phyloP scores from a whole-genome alignment of 2,888 invertebrate species.

The Eudasyphora cyanicolor region DNA sequence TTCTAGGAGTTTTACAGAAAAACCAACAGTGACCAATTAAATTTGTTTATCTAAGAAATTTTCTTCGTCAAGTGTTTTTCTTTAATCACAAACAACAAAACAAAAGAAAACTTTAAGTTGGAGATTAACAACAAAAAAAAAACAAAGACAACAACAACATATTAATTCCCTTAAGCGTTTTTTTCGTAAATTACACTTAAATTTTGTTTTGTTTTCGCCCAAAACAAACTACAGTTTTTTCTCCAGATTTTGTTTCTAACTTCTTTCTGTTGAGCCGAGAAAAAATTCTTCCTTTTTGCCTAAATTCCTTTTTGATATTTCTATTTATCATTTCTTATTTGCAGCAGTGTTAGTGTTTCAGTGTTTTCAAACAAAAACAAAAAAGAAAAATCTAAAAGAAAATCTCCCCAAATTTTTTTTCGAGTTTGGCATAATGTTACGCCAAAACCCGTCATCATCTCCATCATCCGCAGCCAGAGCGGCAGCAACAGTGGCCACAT shows the following conservation, averaged over 20 bases:
- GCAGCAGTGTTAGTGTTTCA: neutral
- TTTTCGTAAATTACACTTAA: neutral
- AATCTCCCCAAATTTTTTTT: neutral
- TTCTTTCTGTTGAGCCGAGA: too few species aligned
- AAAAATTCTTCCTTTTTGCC: neutral
- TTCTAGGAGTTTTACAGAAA: too few species aligned
- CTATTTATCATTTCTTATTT: neutral
- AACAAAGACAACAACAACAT: neutral
- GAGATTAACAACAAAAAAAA: neutral
- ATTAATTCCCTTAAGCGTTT: neutral
- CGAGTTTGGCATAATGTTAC: constrained; percentile 64
- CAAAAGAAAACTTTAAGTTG: too few species aligned
- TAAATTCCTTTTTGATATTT: neutral
- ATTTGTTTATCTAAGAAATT: too few species aligned
- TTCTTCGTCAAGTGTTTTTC: too few species aligned
- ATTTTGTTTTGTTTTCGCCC: too few species aligned
- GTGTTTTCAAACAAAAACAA: neutral
- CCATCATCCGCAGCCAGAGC: constrained; percentile 46
- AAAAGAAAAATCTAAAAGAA: constrained; percentile 19
- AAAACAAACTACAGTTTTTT: neutral
- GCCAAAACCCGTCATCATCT: constrained; percentile 63
- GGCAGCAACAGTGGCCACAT: neutral
- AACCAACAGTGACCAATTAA: neutral
- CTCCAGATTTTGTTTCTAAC: neutral
- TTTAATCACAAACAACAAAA: too few species aligned